Evolutionary conservation across 2,113 vertebrate genomes (phyloP).

Genomic region (Pungitius pungitius): DNA sequence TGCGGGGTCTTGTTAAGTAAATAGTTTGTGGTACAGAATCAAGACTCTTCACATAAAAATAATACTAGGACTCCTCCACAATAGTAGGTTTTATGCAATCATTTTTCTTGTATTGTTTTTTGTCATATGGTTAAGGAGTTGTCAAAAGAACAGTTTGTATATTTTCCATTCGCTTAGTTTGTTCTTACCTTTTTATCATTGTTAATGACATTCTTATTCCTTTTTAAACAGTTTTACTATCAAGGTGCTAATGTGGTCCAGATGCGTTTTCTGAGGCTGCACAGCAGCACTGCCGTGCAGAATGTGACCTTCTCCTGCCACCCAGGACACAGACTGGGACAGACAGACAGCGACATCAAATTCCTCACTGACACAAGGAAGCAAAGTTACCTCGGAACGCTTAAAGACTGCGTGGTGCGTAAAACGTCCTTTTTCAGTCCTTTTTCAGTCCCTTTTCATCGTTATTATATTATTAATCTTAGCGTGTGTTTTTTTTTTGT

Average conservation of each 20-base stretch:
- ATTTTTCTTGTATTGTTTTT: neutral
- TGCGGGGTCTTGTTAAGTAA: neutral
- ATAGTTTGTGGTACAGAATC: neutral
- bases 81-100: neutral
- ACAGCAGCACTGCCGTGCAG: slow-evolving; percentile 82
- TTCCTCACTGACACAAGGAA: slow-evolving; percentile 83
- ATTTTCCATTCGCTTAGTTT: neutral
- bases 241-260: slow-evolving; percentile 83
- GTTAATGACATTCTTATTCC: neutral
- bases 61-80: neutral
- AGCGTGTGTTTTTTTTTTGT: too few relatives aligned
- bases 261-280: slow-evolving; percentile 88
- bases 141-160: neutral
- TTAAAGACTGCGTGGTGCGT: slow-evolving; percentile 86
- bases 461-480: neutral
- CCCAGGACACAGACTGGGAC: slow-evolving; percentile 66
- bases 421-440: neutral
- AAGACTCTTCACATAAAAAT: neutral
- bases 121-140: neutral
- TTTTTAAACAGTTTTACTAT: slow-evolving; percentile 83
- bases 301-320: slow-evolving; percentile 85
- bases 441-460: neutral
- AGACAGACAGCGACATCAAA: slow-evolving; percentile 72
- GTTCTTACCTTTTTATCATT: neutral
- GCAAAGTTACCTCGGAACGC: slow-evolving; percentile 81